Evolutionary conservation across 2,888 invertebrate genomes (phyloP), one percentile per base, ranked within the genome.

Genomic region (Blastobasis lacticolella): DNA sequence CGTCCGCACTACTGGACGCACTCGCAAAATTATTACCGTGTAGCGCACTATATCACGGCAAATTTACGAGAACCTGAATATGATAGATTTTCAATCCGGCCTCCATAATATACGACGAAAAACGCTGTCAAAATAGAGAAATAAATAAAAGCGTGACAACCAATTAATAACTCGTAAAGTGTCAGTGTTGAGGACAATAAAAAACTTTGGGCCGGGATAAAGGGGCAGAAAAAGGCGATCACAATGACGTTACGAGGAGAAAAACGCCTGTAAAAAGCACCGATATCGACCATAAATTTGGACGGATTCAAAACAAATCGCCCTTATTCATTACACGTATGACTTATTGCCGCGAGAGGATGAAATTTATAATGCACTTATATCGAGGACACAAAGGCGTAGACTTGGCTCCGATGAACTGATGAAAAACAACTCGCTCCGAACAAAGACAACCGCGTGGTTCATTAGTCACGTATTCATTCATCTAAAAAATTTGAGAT

Each of bases 111-210:
- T 83, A 87, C 76, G 79, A 67, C 81, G 81, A 83, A 85, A 86
- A 84, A 84, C 75, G 73, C 72, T 80, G 82, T 85, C 88, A 87
- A 88, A 86, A 88, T 88, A 87, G 83, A 85, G 85, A 85, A 83
- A 88, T 87, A 87, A 88, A 88, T 86, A 86, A 85, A 80, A 74
- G 72, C 71, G 73, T 81, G 88, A 88, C 88, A 86, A 81, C 82
- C 87, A 88, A 88, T 88, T 89, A 88, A 89, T 88, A 88, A 86
- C 87, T 87, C 86, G 86, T 87, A 88, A 88, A 88, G 78, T 81
- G 86, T 86, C 86, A 86, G 73, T 81, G 81, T 77, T 78, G 74
- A 81, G 76, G 72, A 81, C 74, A 75, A 81, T 79, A 84, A 86
- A 86, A 79, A 71, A 75, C 73, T 74, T 71, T 69, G 61, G 67